Percentiles rank a stretch among this genome's conserved stretches.
Conservation (phyloP, 2,888 invertebrate species). For the Diaprepes abbreviatus region DNA sequence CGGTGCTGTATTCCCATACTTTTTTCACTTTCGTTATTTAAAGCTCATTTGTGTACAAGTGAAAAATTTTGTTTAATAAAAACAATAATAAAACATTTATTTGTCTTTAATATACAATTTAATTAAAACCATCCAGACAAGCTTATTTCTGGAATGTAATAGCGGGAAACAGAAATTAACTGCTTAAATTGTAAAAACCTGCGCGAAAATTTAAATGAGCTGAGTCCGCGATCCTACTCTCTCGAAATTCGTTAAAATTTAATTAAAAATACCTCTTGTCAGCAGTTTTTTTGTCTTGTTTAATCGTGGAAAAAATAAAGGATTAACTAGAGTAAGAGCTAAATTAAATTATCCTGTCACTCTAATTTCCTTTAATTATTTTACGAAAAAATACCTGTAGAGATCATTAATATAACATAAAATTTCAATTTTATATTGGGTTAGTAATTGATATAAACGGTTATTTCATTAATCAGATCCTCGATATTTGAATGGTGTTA, state of each 20-base stretch:
- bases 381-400: too few relatives aligned
- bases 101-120: conserved; percentile 3
- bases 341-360: not conserved
- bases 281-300: conserved; percentile 16
- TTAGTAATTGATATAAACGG: too few relatives aligned
- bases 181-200: conserved; percentile 33
- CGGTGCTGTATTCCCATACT: too few relatives aligned
- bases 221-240: conserved; percentile 11
- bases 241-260: conserved; percentile 36
- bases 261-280: conserved; percentile 41
- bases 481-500: too few relatives aligned
- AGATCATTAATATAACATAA: too few relatives aligned
- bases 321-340: not conserved
- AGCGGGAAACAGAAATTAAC: conserved; percentile 30
- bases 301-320: conserved; percentile 17
- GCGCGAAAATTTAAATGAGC: conserved; percentile 36
- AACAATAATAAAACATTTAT: not conserved
- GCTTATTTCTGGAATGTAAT: conserved; percentile 35
- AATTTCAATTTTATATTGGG: too few relatives aligned
- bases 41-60: too few relatives aligned
- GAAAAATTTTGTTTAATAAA: too few relatives aligned
- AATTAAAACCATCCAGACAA: conserved; percentile 23
- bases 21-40: too few relatives aligned
- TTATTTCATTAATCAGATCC: too few relatives aligned
- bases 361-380: too few relatives aligned